Evolutionary conservation across 2,888 invertebrate genomes (phyloP), one percentile per base, ranked within the genome.

Genomic region (Stenoptilia bipunctidactyla): DNA sequence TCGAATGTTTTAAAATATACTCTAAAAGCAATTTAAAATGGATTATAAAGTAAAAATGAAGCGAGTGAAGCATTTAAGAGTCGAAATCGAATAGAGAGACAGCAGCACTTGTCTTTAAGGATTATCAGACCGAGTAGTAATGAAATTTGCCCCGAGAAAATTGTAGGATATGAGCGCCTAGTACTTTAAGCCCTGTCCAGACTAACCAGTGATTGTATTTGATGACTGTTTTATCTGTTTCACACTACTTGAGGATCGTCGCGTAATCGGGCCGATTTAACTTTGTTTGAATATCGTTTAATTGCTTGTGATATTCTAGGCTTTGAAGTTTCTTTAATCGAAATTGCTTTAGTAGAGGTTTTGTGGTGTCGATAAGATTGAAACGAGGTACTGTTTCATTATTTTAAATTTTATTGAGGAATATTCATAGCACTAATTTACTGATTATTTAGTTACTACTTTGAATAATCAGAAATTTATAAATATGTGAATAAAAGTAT

Each of bases 201-300:
- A 64, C 73, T 34, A 57, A 55, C 62, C 65, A 59, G 68, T 68
- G 80, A 80, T 80, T 77, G 76, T 77, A 76, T 80, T 77, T 77
- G 77, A 80, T 76, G 74, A 71, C 71, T 74, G 66, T 79, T 79
- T 77, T 75, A 79, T 80, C 76, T 74, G 68, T 75, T 76, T 66
- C 56, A 58, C 65, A 61, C 66, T 65, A 69, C 10, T 42, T 59
- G 60, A n/a, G n/a, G n/a, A 69, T 70, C 63, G 59, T 59, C 57
- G 56, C 55, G 52, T 65, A 64, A 68, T 70, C 61, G 58, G 52
- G 49, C 50, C 58, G 58, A 67, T 69, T 67, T 60, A 71, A 73
- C 63, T 72, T 69, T 58, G 57, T 58, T 60, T 52, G 51, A 55
- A 53, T 58, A 58, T 46, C 58, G 57, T 58, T 64, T 65, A 67